These are phyloP conservation scores for Thunnus thynnus DNA, from an alignment of 2,113 vertebrate species.

Conservation along the genomic window DNA sequence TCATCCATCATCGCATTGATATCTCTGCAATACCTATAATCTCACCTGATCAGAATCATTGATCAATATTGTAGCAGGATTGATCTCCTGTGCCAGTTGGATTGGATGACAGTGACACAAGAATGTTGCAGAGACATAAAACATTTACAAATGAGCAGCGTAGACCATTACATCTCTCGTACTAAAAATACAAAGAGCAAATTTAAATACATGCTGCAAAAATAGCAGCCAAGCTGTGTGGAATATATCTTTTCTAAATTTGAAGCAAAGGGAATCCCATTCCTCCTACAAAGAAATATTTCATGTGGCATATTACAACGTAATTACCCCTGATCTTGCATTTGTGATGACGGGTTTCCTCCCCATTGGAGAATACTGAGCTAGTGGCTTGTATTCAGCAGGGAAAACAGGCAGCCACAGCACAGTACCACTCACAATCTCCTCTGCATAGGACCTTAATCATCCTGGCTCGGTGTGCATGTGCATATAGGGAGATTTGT, in stretches of 20 bases:
- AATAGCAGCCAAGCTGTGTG: constrained; percentile 40
- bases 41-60: constrained; percentile 76
- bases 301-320: constrained; percentile 74
- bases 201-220: constrained; percentile 48
- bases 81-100: constrained; percentile 57
- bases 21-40: constrained; percentile 79
- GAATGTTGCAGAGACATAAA: constrained; percentile 29
- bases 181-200: constrained; percentile 43
- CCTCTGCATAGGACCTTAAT: constrained; percentile 81
- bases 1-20: constrained; percentile 82
- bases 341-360: constrained; percentile 78
- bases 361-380: constrained; percentile 74
- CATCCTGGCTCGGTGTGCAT: constrained; percentile 73
- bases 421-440: constrained; percentile 67
- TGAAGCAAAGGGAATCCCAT: constrained; percentile 72
- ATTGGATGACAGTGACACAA: constrained; percentile 45
- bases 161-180: constrained; percentile 7
- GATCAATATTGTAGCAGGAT: constrained; percentile 71
- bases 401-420: constrained; percentile 77
- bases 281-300: constrained; percentile 67
- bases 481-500: constrained; percentile 81
- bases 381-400: constrained; percentile 79
- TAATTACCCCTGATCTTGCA: constrained; percentile 81
- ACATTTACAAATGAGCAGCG: constrained; percentile 32
- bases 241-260: constrained; percentile 65